These are phyloP conservation scores for Volucella inanis DNA, from an alignment of 2,888 invertebrate genomes.

Conservation along the genomic window DNA sequence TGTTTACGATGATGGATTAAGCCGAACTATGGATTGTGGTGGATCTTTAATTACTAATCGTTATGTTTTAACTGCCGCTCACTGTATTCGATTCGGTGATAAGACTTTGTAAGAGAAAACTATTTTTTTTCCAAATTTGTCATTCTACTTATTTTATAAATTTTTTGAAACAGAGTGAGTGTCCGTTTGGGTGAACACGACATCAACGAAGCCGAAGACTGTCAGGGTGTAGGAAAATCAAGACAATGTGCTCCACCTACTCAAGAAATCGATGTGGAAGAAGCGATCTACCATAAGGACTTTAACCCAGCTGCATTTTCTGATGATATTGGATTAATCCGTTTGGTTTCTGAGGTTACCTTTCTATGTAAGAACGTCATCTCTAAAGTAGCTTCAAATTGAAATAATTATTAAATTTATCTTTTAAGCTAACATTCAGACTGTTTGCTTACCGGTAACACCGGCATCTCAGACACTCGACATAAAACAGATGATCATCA, in stretches of 20 bases:
- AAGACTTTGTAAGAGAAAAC: conserved; percentile 48
- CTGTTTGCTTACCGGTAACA: conserved; percentile 80
- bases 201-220: conserved; percentile 78
- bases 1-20: conserved; percentile 82
- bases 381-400: too few species aligned
- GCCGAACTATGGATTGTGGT: conserved; percentile 78
- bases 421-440: conserved; percentile 77
- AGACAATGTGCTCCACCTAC: conserved; percentile 81
- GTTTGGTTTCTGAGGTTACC: conserved; percentile 79
- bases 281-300: conserved; percentile 84
- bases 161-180: conserved; percentile 77
- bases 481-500: conserved; percentile 76
- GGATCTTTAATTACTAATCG: conserved; percentile 75
- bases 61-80: conserved; percentile 77
- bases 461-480: conserved; percentile 57
- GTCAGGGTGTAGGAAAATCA: conserved; percentile 75
- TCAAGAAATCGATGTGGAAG: conserved; percentile 80
- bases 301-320: conserved; percentile 81
- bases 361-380: conserved; percentile 76
- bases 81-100: conserved; percentile 70
- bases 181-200: conserved; percentile 83
- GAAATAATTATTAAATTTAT: too few species aligned
- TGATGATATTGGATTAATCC: conserved; percentile 86
- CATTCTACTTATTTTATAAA: not conserved
- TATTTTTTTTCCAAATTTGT: not conserved